Evolutionary conservation across 2,113 vertebrate genomes (phyloP), one percentile per base, ranked within the genome.

Genomic region (Brachionichthys hirsutus): DNA sequence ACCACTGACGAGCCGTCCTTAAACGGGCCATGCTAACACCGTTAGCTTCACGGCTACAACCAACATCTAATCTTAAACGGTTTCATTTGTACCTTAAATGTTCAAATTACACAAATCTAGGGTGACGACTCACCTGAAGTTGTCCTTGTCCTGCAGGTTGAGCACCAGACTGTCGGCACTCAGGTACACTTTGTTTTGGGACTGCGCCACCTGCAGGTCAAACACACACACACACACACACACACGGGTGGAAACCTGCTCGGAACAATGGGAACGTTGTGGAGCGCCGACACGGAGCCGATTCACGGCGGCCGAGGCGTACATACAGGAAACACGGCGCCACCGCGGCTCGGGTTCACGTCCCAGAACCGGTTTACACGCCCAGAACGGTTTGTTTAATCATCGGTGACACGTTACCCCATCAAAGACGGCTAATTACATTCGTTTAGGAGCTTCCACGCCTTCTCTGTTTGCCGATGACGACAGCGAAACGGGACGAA

Each of bases 101-200:
- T 15, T 17, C 10, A n/a, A n/a, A n/a, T 17, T 45, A 18, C 17
- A 44, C n/a, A 5, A 44, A 44, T 13, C n/a, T 1, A 44, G 36
- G 8, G 9, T 13, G 12, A 40, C 9, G n/a, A 55, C 85, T 87
- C 58, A 87, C 78, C 68, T 52, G 56, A 78, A 87, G 51, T 9
- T 57, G 6, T 72, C 58, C 12, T 14, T 67, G 63, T 84, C 85
- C 69, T 85, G 81, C 62, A 85, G 77, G 67, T 85, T 84, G 40
- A 87, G 81, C 52, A 85, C 76, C 77, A 87, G 83, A 57, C 74
- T 80, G 63, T 87, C 81, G 0, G 85, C 73, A 1, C 4, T 85
- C 73, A 87, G 85, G 72, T 85, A 84, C 0, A 85, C 79, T 44
- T 70, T 83, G 71, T 82, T 83, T 24, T 82, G 80, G 53, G 84